Base-by-base conservation (phyloP, 1,140 invertebrate species). In the Oryzaephilus surinamensis region DNA sequence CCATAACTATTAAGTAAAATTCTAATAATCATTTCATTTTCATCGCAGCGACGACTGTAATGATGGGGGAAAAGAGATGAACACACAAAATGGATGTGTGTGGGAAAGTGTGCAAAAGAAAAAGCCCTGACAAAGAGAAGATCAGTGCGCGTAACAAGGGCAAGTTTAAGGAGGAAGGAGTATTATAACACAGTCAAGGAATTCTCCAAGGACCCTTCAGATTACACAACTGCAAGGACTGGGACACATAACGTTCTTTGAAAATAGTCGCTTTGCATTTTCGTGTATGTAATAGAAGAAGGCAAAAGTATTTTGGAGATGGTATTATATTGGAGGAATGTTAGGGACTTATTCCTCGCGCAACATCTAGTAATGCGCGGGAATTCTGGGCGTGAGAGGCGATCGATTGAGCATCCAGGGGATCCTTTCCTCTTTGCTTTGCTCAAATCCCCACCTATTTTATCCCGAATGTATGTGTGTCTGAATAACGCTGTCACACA, bases 361-460 rank as follows among this genome's bases (percentile, higher is more conserved):
- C 57, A 52, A 52, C 46, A 49, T 43, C 43, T 38, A 40, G 16
- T 31, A 41, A 41, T 51, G 51, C 51, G 54, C 54, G 51, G 51
- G 54, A 60, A 60, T 55, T 54, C 56, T 54, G 58, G 58, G 58
- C 58, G 57, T 58, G 54, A 54, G 44, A 43, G 38, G 42, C 46
- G 55, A 58, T 57, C 55, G 55, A 58, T 58, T 41, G 58, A 58
- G 56, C 23, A 24, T 24, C 23, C 10, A 24, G 11, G 23, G 23
- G 23, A 10, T 11, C 23, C 23, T 10, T 8, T 38, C 18, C 23
- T 24, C 23, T 10, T 8, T 38, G 29, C 23, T 24, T 11, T 24
- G 23, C 11, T 24, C 23, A 24, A 4, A 11, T 24, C 11, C 23
- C 8, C 8, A 8, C 8, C 11, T 24, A 8, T 8, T 24, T 8